Conservation (phyloP, 2,888 invertebrate genomes). For the Minunthozetes semirufus region DNA sequence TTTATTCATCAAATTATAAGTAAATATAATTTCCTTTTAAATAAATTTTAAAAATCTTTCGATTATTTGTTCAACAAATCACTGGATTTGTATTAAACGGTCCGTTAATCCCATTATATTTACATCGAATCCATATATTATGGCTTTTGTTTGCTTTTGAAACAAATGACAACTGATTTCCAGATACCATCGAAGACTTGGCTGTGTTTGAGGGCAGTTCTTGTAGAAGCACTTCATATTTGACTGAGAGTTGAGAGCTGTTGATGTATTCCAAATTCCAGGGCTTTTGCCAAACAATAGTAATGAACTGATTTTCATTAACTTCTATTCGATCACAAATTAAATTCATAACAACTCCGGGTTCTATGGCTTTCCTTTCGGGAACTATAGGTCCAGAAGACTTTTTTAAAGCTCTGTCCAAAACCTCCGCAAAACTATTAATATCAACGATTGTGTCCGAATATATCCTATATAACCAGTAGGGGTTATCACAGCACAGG, state of each 20-base stretch:
- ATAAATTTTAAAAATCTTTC: not conserved
- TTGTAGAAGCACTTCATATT: constrained; percentile 41
- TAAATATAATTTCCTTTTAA: not conserved
- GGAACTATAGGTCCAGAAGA: not conserved
- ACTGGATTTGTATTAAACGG: constrained; percentile 39
- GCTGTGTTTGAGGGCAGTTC: constrained; percentile 20
- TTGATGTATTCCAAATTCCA: constrained; percentile 39
- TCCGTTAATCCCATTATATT: constrained; percentile 37
- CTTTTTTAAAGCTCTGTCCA: not conserved
- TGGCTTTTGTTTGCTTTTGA: not conserved
- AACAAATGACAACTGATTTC: constrained; percentile 20
- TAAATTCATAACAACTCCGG: constrained; percentile 4
- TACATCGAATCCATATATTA: constrained; percentile 40
- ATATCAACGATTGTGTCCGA: constrained; percentile 52
- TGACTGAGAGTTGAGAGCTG: not conserved
- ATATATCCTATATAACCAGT: constrained; percentile 53
- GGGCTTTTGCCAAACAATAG: constrained; percentile 37
- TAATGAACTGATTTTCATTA: not conserved
- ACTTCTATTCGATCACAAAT: not conserved
- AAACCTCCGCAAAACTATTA: not conserved
- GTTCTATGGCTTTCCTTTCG: not conserved
- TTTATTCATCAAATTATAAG: too few relatives aligned
- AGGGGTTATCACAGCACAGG: constrained; percentile 52
- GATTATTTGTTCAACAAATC: constrained; percentile 27
- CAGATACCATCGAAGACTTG: constrained; percentile 33